Evolutionary conservation across 2,888 invertebrate species (phyloP).

Genomic region (Halictus quadricinctus): DNA sequence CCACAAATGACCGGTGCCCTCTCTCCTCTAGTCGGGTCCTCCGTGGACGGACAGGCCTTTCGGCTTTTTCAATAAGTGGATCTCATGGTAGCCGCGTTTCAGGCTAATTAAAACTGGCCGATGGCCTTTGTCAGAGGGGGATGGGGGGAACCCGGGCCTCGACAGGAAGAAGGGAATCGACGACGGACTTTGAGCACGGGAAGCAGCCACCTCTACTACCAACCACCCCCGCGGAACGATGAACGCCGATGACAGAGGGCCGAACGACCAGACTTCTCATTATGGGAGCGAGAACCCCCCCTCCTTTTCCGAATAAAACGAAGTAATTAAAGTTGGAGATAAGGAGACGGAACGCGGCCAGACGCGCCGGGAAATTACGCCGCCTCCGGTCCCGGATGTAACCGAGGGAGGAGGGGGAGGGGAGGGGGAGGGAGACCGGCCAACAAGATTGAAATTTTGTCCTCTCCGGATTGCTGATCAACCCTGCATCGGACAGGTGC

Average conservation of each 20-base stretch:
- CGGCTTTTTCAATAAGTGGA: constrained; percentile 41
- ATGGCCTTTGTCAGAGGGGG: constrained; percentile 33
- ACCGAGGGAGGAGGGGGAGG: neutral
- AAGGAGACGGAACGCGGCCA: constrained; percentile 46
- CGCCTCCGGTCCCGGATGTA: constrained; percentile 35
- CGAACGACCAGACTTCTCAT: constrained; percentile 60
- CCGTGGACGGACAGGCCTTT: constrained; percentile 28
- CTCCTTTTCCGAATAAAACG: constrained; percentile 64
- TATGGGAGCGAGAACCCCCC: constrained; percentile 39
- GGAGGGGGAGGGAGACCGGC: constrained; percentile 3
- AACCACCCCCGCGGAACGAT: neutral
- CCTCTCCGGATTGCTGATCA: constrained; percentile 52
- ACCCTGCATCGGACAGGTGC: constrained; percentile 56
- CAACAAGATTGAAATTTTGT: constrained; percentile 57
- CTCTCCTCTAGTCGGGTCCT: neutral
- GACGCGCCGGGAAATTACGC: constrained; percentile 60
- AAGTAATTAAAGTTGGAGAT: constrained; percentile 69
- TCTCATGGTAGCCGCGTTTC: constrained; percentile 37
- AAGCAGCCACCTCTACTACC: neutral
- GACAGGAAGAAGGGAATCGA: constrained; percentile 33
- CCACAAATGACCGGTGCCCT: constrained; percentile 58
- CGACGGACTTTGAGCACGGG: constrained; percentile 29
- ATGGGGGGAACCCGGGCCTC: neutral
- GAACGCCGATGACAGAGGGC: constrained; percentile 50
- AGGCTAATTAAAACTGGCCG: constrained; percentile 55